Base-by-base conservation (phyloP, 2,797 vertebrate genomes). In the Chaetodon trifasciatus region DNA sequence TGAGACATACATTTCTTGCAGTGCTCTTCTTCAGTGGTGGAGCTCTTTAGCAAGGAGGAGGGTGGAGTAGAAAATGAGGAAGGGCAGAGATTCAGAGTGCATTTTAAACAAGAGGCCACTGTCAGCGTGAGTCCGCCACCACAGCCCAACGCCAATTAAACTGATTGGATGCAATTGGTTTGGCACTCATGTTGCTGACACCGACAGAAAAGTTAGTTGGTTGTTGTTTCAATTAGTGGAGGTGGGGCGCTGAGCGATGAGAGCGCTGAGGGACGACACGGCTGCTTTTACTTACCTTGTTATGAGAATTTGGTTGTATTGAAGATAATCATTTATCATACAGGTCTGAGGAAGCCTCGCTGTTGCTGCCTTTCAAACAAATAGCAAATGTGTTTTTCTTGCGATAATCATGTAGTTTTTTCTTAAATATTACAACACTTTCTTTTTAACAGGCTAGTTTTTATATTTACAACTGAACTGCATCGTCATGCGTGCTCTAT, bases 111-210 rank as follows among this genome's bases (percentile, higher is more conserved):
- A 32, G 69, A 74, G 58, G 79, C 78, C 73, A 11, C 84, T 52
- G 67, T 79, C 88, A 91, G 90, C 74, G 21, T 79, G 89, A 89
- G 75, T 53, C 83, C 69, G 50, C 85, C 85, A 70, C 86, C 79
- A 74, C 81, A 84, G 81, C 83, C 69, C 83, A 61, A 21, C 47
- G 76, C 21, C 56, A 90, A 86, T 91, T 90, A 90, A 76, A 77
- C 84, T 91, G 89, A 94, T 90, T 91, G 88, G 79, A 88, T 73
- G 85, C 79, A 86, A 90, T 89, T 90, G 89, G 81, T 90, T 91
- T 81, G 78, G 67, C 17, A 46, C 47, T 78, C 19, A 21, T 87
- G 76, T 83, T 90, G 93, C 93, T 92, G 84, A 92, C 88, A 81
- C 28, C 49, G 72, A 83, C 91, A 86, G 74, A 90, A 92, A 91